Base-by-base conservation (phyloP, 1,140 invertebrate genomes). In the Lerema accius region DNA sequence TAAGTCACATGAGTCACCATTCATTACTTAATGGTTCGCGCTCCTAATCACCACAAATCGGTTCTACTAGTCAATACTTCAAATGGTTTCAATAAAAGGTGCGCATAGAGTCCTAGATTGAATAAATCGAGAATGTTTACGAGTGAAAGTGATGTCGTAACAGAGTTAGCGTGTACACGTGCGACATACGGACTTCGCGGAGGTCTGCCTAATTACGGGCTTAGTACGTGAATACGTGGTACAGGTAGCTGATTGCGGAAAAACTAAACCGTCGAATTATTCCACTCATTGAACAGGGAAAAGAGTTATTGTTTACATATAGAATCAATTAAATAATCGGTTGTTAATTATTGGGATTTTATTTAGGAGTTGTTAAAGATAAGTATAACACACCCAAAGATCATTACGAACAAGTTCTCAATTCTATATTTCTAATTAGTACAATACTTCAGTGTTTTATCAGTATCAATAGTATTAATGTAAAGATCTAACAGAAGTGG, bases 71-170 rank as follows among this genome's bases (percentile, higher is more conserved):
- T 28, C 16, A 40, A 19, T 19, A 53, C 43, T 5, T 59, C 35
- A 43, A 59, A 48, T 39, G 39, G 11, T 59, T 59, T 14, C 55
- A 59, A 59, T 59, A 62, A 62, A 55, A 60, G 48, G 45, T 67
- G 16, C 49, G 37, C 60, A 67, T 62, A 60, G 45, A 60, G 65
- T 55, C 58, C 43, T 69, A 69, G 56, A 69, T 67, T 53, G 66
- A 63, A 67, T 60, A 45, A 63, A 66, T 65, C 68, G 65, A 62
- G 64, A 69, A 40, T 64, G 71, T 53, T 69, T 72, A 70, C 69
- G 59, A 75, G 80, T 78, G 84, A 87, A 87, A 87, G 84, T 84
- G 71, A 84, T 84, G 77, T 86, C 78, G 82, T 80, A 83, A 86
- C 64, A 53, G 49, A 71, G 63, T 76, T 70, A 60, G 63, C 59